Evolutionary conservation across 2,113 vertebrate species (phyloP).

Genomic region (Oncorhynchus gorbuscha): DNA sequence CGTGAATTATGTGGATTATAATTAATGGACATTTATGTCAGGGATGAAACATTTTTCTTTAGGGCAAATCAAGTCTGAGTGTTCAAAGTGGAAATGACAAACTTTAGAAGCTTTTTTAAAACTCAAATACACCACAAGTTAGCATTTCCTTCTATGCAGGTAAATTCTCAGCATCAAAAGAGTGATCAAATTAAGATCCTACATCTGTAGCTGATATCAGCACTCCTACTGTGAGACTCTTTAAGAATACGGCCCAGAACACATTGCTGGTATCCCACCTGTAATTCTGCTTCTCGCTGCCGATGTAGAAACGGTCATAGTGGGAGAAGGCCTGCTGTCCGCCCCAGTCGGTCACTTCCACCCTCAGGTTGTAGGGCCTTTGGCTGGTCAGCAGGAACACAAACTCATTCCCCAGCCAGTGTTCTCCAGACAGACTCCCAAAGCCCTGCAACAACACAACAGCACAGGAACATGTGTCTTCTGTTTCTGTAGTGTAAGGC

Average conservation of each 20-base stretch:
- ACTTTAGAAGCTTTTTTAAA: too few species aligned
- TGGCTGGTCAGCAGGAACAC: slow-evolving; percentile 92
- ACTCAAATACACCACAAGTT: too few species aligned
- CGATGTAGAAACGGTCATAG: slow-evolving; percentile 94
- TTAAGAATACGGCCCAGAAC: not conserved
- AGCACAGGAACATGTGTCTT: not conserved
- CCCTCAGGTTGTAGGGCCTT: slow-evolving; percentile 86
- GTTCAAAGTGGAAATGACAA: too few species aligned
- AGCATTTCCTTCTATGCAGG: too few species aligned
- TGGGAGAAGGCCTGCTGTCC: slow-evolving; percentile 92
- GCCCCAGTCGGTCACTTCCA: slow-evolving; percentile 95
- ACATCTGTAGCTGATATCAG: not conserved
- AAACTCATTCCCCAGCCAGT: slow-evolving; percentile 96
- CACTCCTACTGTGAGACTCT: not conserved
- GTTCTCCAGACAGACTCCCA: slow-evolving; percentile 88
- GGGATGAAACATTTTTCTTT: too few species aligned
- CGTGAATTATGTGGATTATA: too few species aligned
- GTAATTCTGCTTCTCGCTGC: slow-evolving; percentile 96
- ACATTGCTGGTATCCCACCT: slow-evolving; percentile 73
- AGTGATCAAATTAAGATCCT: too few species aligned
- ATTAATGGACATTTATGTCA: too few species aligned
- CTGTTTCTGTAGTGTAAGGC: not conserved
- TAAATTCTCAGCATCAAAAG: too few species aligned
- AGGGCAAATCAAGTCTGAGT: too few species aligned
- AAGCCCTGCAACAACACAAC: slow-evolving; percentile 83